A percentile compares a stretch with the other conserved stretches of the same genome.
Evolutionary conservation across 2,113 vertebrate genomes (phyloP).

Genomic region (Embiotoca jacksoni): DNA sequence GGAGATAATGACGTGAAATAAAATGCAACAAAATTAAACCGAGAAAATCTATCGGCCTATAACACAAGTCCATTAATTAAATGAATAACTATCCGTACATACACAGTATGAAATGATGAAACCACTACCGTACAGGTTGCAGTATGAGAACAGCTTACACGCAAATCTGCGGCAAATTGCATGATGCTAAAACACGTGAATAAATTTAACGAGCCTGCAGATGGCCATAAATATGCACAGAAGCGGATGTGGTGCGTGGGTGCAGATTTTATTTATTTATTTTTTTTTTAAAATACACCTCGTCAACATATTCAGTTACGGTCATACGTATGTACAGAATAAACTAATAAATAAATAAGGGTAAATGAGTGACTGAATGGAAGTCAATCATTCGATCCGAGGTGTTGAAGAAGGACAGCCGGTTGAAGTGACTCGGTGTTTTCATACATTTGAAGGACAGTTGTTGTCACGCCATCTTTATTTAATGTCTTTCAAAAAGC

Average conservation of each 20-base stretch:
- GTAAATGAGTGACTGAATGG: too few species aligned
- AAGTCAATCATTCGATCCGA: too few species aligned
- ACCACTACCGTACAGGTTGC: too few species aligned
- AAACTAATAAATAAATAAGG: too few species aligned
- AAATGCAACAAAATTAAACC: too few species aligned
- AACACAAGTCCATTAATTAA: too few species aligned
- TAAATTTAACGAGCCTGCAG: conserved; percentile 13
- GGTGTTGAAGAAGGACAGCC: background rate
- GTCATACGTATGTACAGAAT: conserved; percentile 3
- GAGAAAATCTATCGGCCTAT: too few species aligned
- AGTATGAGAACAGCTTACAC: too few species aligned
- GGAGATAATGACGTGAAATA: too few species aligned
- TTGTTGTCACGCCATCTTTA: conserved; percentile 8
- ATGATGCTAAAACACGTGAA: background rate
- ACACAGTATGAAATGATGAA: too few species aligned
- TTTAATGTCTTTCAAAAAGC: background rate
- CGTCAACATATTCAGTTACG: conserved; percentile 17
- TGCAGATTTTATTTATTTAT: background rate
- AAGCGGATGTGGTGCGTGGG: background rate
- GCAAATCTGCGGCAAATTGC: background rate
- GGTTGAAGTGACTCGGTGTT: conserved; percentile 15
- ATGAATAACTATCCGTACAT: too few species aligned
- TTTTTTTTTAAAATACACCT: background rate
- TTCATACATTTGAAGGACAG: background rate
- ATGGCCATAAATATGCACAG: conserved; percentile 43